phyloP scores from a whole-genome alignment of 1,140 invertebrate genomes.

The Lucilia sericata region DNA sequence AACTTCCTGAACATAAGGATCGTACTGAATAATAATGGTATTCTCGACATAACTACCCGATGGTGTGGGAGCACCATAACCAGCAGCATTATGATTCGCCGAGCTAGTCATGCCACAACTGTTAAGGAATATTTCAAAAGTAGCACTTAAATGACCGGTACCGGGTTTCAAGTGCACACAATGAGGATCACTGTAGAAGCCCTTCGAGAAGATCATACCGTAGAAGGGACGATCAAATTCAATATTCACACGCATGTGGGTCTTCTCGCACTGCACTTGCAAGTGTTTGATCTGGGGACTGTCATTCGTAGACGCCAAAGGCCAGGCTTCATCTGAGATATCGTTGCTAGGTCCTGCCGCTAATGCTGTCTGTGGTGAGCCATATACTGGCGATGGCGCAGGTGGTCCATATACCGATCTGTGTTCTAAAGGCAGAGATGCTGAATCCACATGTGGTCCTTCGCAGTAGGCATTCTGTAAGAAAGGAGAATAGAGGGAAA shows the following conservation, averaged over 20 bases:
- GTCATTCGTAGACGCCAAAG: slow-evolving; percentile 77
- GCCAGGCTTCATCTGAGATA: slow-evolving; percentile 78
- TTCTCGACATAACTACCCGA: slow-evolving; percentile 94
- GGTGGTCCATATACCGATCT: slow-evolving; percentile 80
- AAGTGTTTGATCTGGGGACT: slow-evolving; percentile 92
- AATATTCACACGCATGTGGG: slow-evolving; percentile 93
- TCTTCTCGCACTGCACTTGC: slow-evolving; percentile 96
- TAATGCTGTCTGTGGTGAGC: slow-evolving; percentile 69
- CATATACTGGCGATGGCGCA: slow-evolving; percentile 72
- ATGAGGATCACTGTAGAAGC: slow-evolving; percentile 89
- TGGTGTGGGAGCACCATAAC: slow-evolving; percentile 84
- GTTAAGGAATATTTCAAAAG: slow-evolving; percentile 92
- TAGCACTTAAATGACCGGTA: slow-evolving; percentile 88
- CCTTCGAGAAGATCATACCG: slow-evolving; percentile 96
- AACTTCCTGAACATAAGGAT: slow-evolving; percentile 93
- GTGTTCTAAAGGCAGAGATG: slow-evolving; percentile 83
- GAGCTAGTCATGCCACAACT: slow-evolving; percentile 92
- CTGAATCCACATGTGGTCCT: slow-evolving; percentile 80
- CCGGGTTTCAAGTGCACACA: slow-evolving; percentile 92
- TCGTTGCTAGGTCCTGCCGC: slow-evolving; percentile 61
- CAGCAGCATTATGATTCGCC: slow-evolving; percentile 84
- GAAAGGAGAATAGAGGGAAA: slow-evolving; percentile 38
- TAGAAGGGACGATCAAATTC: slow-evolving; percentile 95
- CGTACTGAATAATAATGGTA: slow-evolving; percentile 95
- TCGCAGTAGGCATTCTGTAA: slow-evolving; percentile 79